Conservation (phyloP, 1,140 invertebrate genomes). For the Psilanteris sp. region DNA sequence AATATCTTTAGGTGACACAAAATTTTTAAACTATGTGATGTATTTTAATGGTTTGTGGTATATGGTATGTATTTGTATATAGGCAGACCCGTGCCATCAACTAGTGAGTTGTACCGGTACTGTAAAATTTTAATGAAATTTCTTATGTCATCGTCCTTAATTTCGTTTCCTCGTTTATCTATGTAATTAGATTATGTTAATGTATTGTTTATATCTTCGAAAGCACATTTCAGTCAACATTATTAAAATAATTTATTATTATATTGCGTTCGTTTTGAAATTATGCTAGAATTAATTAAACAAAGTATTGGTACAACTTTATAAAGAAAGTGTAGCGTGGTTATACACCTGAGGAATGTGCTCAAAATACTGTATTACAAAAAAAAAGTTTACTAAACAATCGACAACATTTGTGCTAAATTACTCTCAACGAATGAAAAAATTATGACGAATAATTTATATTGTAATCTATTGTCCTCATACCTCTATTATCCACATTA, state of each 20-base stretch:
- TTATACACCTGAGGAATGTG: slow-evolving; percentile 80
- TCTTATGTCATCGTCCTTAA: slow-evolving; percentile 1
- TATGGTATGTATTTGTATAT: slow-evolving; percentile 80
- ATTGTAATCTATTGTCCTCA: slow-evolving; percentile 78
- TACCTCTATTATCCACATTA: slow-evolving; percentile 77
- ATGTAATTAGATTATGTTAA: too few species aligned
- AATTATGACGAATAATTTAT: slow-evolving; percentile 76
- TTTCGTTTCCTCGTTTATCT: too few species aligned
- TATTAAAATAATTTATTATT: too few species aligned
- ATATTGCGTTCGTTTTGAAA: not conserved
- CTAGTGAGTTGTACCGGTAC: slow-evolving; percentile 79
- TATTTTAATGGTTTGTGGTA: slow-evolving; percentile 80
- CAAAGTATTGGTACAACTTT: slow-evolving; percentile 77
- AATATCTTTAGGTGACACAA: slow-evolving; percentile 57
- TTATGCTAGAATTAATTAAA: slow-evolving; percentile 6
- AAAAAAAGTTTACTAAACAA: slow-evolving; percentile 75
- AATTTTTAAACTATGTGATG: slow-evolving; percentile 78
- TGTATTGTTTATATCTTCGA: too few species aligned
- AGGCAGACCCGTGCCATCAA: slow-evolving; percentile 79
- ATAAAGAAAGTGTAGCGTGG: slow-evolving; percentile 78
- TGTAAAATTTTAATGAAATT: slow-evolving; percentile 30
- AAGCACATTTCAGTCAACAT: too few species aligned
- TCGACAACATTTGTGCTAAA: slow-evolving; percentile 76
- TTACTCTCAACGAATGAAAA: slow-evolving; percentile 73
- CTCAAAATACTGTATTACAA: slow-evolving; percentile 79